A percentile compares a stretch with the other conserved stretches of the same genome.
Evolutionary conservation across 92 coral and sea anemone species (phyloP).

Genomic region (Desmophyllum pertusum): DNA sequence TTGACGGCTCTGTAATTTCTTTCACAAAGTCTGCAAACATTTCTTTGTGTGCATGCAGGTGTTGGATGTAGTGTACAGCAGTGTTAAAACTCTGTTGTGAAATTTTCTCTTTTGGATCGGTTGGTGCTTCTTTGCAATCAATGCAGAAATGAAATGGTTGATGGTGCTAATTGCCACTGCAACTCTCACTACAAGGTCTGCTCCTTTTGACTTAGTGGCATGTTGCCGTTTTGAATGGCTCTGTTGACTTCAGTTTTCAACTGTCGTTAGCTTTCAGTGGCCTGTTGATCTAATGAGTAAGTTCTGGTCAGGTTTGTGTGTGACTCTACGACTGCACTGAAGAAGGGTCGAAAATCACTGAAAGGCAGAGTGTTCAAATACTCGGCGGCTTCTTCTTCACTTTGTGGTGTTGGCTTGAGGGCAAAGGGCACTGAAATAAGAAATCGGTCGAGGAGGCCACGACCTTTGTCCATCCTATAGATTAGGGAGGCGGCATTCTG

Average conservation of each 20-base stretch:
- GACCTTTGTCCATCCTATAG: slow-evolving; percentile 28
- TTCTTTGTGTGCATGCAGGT: slow-evolving; percentile 34
- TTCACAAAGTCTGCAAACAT: slow-evolving; percentile 35
- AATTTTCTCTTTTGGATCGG: slow-evolving; percentile 5
- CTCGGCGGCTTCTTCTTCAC: not conserved
- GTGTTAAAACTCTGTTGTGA: slow-evolving; percentile 1
- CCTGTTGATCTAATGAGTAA: too few relatives aligned
- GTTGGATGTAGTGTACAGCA: slow-evolving; percentile 12
- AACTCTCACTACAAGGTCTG: slow-evolving; percentile 23
- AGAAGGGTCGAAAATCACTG: too few relatives aligned
- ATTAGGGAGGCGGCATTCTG: slow-evolving; percentile 11
- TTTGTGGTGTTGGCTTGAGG: slow-evolving; percentile 50
- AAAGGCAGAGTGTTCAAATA: not conserved
- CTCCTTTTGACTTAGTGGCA: slow-evolving; percentile 30
- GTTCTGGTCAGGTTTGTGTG: too few relatives aligned
- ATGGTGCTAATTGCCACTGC: slow-evolving; percentile 23
- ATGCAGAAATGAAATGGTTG: not conserved
- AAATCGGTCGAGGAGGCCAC: slow-evolving; percentile 61
- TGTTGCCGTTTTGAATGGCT: slow-evolving; percentile 22
- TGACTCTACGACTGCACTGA: too few relatives aligned
- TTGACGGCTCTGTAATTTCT: slow-evolving; percentile 6
- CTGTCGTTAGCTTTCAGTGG: too few relatives aligned
- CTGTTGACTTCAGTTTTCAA: slow-evolving; percentile 8
- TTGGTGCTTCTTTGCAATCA: not conserved
- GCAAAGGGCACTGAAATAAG: slow-evolving; percentile 42